A percentile compares a stretch with the other conserved stretches of the same genome.
Evolutionary conservation across 1,140 invertebrate species (phyloP).

Genomic region (Caenorhabditis latens): DNA sequence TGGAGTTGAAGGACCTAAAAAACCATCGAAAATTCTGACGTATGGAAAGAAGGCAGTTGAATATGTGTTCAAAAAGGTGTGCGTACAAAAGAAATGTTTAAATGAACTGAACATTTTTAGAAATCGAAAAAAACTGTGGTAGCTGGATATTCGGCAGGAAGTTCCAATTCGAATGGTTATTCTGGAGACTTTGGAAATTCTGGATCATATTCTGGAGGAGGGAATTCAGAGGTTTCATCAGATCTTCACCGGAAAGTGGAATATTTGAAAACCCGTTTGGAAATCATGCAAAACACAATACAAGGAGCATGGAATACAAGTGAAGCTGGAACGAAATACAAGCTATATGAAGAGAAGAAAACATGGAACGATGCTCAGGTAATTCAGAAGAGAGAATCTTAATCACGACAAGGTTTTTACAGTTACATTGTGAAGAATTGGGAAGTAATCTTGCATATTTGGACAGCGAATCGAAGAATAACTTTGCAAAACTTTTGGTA

Average conservation of each 20-base stretch:
- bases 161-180: neutral
- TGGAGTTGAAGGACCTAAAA: slow-evolving; percentile 25
- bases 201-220: neutral
- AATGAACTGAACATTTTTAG: neutral
- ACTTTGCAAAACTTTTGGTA: neutral
- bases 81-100: neutral
- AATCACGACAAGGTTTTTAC: neutral
- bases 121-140: neutral
- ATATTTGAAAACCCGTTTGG: neutral
- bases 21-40: slow-evolving; percentile 25
- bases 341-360: neutral
- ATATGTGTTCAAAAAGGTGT: slow-evolving; percentile 1
- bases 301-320: slow-evolving; percentile 37
- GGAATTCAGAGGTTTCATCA: neutral
- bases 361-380: slow-evolving; percentile 41
- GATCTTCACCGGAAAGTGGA: slow-evolving; percentile 5
- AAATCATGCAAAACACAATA: neutral
- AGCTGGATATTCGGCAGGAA: neutral
- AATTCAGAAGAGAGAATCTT: neutral
- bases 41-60: slow-evolving; percentile 11
- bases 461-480: slow-evolving; percentile 33
- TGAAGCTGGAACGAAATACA: slow-evolving; percentile 19
- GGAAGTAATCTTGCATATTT: slow-evolving; percentile 18
- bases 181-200: neutral
- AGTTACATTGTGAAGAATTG: slow-evolving; percentile 15